A percentile compares a stretch with the other conserved stretches of the same genome.
phyloP scores from a whole-genome alignment of 2,113 vertebrate species.

The Hemibagrus wyckioides region DNA sequence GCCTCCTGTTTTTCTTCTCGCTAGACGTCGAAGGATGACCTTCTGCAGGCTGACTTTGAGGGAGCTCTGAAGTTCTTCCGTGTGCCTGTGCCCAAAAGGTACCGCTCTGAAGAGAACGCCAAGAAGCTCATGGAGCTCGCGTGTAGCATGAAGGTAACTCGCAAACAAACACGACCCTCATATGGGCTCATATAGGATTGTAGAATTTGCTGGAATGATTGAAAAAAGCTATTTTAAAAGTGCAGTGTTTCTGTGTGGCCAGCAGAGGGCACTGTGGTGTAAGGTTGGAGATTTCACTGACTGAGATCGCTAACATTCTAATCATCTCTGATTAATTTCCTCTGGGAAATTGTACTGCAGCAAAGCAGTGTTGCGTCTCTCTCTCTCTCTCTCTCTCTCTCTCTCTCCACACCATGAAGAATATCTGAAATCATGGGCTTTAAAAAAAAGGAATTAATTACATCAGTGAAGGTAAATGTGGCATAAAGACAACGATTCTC shows the following conservation, averaged over 20 bases:
- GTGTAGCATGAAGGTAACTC: constrained; percentile 93
- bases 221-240: not conserved
- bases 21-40: constrained; percentile 95
- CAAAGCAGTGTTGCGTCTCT: not conserved
- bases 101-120: constrained; percentile 96
- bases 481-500: not conserved
- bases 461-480: not conserved
- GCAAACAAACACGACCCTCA: not conserved
- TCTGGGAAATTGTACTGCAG: not conserved
- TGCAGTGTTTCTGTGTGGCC: constrained; percentile 46
- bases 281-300: not conserved
- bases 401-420: not conserved
- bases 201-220: no score
- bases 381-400: not conserved
- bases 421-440: not conserved
- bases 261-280: constrained; percentile 65
- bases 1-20: not conserved
- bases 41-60: constrained; percentile 94
- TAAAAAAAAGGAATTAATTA: not conserved
- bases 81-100: constrained; percentile 96
- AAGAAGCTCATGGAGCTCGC: constrained; percentile 98
- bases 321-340: not conserved
- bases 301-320: not conserved
- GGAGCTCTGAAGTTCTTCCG: constrained; percentile 97
- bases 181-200: not conserved